Evolutionary conservation across 2,888 invertebrate species (phyloP).

Genomic region (Luffia ferchaultella): DNA sequence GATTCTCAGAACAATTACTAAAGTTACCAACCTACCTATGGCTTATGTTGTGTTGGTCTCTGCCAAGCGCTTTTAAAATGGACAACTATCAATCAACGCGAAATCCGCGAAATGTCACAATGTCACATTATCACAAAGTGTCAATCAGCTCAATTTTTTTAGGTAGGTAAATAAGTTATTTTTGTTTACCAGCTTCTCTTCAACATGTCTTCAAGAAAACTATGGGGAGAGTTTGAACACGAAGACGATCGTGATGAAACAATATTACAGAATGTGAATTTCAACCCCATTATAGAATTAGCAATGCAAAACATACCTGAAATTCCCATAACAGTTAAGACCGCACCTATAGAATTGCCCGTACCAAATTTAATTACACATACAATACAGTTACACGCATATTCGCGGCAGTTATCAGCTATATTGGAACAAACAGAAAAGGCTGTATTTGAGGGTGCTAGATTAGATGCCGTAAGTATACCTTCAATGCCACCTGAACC

Average conservation of each 20-base stretch:
- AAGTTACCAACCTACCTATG: too few relatives aligned
- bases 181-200: too few relatives aligned
- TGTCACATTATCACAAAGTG: too few relatives aligned
- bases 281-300: conserved; percentile 56
- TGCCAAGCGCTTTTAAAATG: too few relatives aligned
- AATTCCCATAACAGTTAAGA: conserved; percentile 52
- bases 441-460: conserved; percentile 36
- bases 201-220: conserved; percentile 37
- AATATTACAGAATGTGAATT: conserved; percentile 48
- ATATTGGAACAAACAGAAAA: conserved; percentile 44
- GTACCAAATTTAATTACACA: conserved; percentile 51
- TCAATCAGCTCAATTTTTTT: too few relatives aligned
- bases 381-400: conserved; percentile 49
- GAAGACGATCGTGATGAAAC: conserved; percentile 38
- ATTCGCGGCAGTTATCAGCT: conserved; percentile 36
- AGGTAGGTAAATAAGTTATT: too few relatives aligned
- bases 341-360: conserved; percentile 51
- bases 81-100: too few relatives aligned
- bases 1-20: too few relatives aligned
- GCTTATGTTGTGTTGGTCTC: too few relatives aligned
- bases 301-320: conserved; percentile 61
- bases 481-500: conserved; percentile 43
- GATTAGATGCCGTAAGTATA: conserved; percentile 36
- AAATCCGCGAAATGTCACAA: too few relatives aligned
- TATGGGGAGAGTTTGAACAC: conserved; percentile 49